Percentiles rank a stretch among this genome's conserved stretches.
Conservation (phyloP, 2,888 invertebrate species). For the Chymomyza amoena region DNA sequence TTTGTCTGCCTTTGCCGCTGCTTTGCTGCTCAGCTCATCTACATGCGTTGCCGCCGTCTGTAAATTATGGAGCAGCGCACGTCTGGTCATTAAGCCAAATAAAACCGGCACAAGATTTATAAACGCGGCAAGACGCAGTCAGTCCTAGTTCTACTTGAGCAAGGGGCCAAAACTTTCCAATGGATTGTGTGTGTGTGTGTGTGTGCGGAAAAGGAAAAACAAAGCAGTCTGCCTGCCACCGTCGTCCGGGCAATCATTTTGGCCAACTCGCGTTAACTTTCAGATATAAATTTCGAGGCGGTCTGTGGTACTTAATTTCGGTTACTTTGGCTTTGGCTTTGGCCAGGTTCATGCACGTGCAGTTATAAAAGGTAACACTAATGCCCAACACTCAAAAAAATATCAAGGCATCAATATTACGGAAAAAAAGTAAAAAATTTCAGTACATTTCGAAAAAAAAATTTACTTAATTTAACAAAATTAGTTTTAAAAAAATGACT, state of each 20-base stretch:
- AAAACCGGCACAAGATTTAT: slow-evolving; percentile 77
- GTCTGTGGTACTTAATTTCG: slow-evolving; percentile 57
- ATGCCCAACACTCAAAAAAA: neutral
- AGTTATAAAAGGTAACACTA: neutral
- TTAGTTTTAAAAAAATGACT: too few relatives aligned
- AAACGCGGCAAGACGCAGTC: slow-evolving; percentile 43
- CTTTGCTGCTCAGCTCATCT: slow-evolving; percentile 44
- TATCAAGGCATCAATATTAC: too few relatives aligned
- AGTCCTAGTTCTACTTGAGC: neutral
- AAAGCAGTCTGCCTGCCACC: neutral
- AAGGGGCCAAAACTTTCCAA: too few relatives aligned
- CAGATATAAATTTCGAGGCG: slow-evolving; percentile 61
- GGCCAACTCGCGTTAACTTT: slow-evolving; percentile 50
- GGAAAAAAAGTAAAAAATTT: too few relatives aligned
- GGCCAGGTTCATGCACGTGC: neutral
- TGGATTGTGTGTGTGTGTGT: slow-evolving; percentile 51
- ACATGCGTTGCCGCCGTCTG: slow-evolving; percentile 52
- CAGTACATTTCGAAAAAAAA: too few relatives aligned
- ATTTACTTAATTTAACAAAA: too few relatives aligned
- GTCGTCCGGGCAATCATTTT: slow-evolving; percentile 33
- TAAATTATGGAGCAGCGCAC: slow-evolving; percentile 76
- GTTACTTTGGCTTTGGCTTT: slow-evolving; percentile 11
- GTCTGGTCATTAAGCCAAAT: slow-evolving; percentile 78
- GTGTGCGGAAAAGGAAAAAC: neutral
- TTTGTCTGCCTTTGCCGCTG: slow-evolving; percentile 51